A percentile compares a stretch with the other conserved stretches of the same genome.
These are phyloP conservation scores for Odobenus rosmarus DNA, from an alignment of 2,113 vertebrate genomes.

Conservation along the genomic window DNA sequence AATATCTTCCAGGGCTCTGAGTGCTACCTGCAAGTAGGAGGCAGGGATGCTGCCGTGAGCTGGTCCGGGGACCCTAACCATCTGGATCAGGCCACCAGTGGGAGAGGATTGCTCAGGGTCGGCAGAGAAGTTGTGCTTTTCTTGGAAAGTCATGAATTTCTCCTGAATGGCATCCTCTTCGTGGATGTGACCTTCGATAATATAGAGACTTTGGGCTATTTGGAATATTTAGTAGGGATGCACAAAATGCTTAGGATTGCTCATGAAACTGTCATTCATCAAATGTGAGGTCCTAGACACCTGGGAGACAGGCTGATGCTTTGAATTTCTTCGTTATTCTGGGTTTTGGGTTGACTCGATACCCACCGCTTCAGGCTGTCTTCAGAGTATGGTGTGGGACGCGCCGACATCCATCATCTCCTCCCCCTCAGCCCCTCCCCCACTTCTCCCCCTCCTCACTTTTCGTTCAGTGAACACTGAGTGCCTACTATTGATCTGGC, in stretches of 20 bases:
- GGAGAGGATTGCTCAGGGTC: not conserved
- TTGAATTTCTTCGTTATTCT: not conserved
- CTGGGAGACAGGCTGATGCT: not conserved
- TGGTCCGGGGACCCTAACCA: fast-evolving
- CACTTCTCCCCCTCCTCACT: no score
- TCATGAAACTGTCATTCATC: not conserved
- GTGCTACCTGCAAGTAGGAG: not conserved
- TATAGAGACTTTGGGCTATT: not conserved
- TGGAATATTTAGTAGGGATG: not conserved
- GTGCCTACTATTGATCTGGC: not conserved
- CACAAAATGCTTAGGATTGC: not conserved
- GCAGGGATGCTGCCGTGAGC: not conserved
- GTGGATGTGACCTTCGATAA: not conserved
- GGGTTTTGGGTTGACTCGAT: not conserved
- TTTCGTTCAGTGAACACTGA: not conserved
- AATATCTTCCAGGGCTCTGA: not conserved
- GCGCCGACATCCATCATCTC: not conserved
- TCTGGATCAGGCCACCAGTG: not conserved
- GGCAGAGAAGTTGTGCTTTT: not conserved
- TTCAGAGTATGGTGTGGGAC: not conserved
- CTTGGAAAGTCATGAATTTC: not conserved
- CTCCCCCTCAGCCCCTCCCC: no score
- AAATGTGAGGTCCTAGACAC: not conserved
- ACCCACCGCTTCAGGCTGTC: not conserved
- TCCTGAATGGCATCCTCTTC: fast-evolving